These are phyloP conservation scores for Prosopocoilus inquinatus DNA, from an alignment of 2,888 invertebrate genomes.

Conservation along the genomic window DNA sequence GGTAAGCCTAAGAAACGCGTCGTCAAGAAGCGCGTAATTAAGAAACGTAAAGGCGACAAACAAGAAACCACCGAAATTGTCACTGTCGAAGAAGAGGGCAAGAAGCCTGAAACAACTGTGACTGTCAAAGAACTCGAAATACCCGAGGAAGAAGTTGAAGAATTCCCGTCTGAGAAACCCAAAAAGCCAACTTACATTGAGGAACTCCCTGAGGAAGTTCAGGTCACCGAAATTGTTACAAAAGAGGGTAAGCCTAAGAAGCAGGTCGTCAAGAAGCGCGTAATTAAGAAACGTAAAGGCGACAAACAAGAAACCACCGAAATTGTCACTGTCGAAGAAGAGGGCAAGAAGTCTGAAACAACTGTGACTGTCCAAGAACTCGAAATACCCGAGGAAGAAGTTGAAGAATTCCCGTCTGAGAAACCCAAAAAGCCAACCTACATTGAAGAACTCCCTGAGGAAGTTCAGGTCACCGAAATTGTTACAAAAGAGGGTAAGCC, in stretches of 20 bases:
- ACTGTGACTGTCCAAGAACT: conserved; percentile 5
- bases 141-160: conserved; percentile 42
- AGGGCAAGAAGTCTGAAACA: conserved; percentile 20
- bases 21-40: conserved; percentile 41
- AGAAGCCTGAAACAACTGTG: conserved; percentile 47
- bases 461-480: conserved; percentile 34
- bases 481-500: conserved; percentile 32
- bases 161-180: conserved; percentile 9
- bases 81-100: conserved; percentile 41
- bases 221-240: conserved; percentile 37
- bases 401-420: conserved; percentile 6
- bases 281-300: conserved; percentile 26
- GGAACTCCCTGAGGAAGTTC: conserved; percentile 39
- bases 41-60: conserved; percentile 39
- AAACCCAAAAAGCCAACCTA: conserved; percentile 17
- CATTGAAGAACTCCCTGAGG: conserved; percentile 36
- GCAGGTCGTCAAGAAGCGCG: conserved; percentile 24
- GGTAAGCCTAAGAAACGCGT: conserved; percentile 34
- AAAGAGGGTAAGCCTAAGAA: conserved; percentile 24
- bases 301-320: conserved; percentile 24
- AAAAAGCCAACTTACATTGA: conserved; percentile 23
- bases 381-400: conserved; percentile 15
- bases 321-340: conserved; percentile 29
- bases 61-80: conserved; percentile 39
- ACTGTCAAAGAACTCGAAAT: conserved; percentile 48